These are phyloP conservation scores for Ochlodes sylvanus DNA, from an alignment of 2,888 invertebrate species.

Conservation along the genomic window DNA sequence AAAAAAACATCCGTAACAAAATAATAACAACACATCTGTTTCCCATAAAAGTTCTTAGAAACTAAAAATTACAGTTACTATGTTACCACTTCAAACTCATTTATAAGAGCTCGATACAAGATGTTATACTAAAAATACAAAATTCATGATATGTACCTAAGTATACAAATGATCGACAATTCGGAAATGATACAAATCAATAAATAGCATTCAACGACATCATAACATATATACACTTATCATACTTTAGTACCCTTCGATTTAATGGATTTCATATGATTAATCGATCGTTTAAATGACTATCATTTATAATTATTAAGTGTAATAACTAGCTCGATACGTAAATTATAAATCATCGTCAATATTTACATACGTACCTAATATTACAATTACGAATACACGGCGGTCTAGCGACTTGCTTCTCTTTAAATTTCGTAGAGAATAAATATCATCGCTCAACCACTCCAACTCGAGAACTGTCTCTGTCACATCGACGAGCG, in stretches of 20 bases:
- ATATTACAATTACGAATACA: conserved; percentile 56
- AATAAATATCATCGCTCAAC: conserved; percentile 47
- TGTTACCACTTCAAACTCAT: conserved; percentile 28
- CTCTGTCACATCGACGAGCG: conserved; percentile 28
- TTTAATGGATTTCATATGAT: conserved; percentile 77
- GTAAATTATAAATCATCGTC: conserved; percentile 62
- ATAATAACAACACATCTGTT: neutral
- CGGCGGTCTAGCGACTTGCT: conserved; percentile 45
- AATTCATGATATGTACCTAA: conserved; percentile 83
- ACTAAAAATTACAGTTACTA: neutral
- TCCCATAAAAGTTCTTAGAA: neutral
- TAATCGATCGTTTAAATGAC: conserved; percentile 76
- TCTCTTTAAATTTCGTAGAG: conserved; percentile 26
- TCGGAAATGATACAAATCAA: conserved; percentile 78
- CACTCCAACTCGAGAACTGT: conserved; percentile 49
- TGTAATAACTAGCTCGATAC: conserved; percentile 67
- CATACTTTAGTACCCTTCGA: conserved; percentile 83
- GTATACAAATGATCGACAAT: conserved; percentile 79
- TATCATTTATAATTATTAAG: conserved; percentile 65
- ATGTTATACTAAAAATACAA: conserved; percentile 61
- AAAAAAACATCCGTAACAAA: neutral
- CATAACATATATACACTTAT: conserved; percentile 78
- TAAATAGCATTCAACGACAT: conserved; percentile 80
- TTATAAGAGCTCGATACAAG: conserved; percentile 22
- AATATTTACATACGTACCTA: conserved; percentile 81